Evolutionary conservation across 1,140 invertebrate species (phyloP), one percentile per base, ranked within the genome.

Genomic region (Parapsyche elsis): DNA sequence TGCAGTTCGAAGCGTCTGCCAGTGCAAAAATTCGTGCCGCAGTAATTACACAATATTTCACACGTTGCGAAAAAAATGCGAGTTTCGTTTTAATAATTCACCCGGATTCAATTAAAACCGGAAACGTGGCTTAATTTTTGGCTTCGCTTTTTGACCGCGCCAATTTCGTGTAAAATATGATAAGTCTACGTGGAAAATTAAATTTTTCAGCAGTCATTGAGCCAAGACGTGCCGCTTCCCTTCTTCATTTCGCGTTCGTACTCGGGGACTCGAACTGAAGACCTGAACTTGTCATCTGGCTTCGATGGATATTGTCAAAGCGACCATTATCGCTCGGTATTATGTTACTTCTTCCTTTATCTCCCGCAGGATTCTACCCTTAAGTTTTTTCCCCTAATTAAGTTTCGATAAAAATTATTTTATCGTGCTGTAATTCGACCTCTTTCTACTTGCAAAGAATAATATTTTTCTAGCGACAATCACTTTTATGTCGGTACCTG

Each of bases 151-250:
- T 67, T 67, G 64, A 67, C 64, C 19, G 19, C 24, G 64, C 64
- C 64, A 67, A 67, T 67, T 67, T 67, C 64, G 64, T 67, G 64
- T 67, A 23, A 67, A 67, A 67, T 67, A 67, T 67, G 64, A 67
- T 24, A 67, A 67, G 64, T 67, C 64, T 67, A 67, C 64, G 64
- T 67, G 64, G 64, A 30, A 67, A 67, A 67, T 67, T 67, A 67
- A 67, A 67, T 67, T 67, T 67, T 67, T 67, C 24, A 23, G 64
- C 23, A 23, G 21, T 19, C 21, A 19, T 23, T 67, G 19, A 23
- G 24, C 16, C 64, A 67, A 67, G 64, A 67, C 64, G 64, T 67
- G 64, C 64, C 14, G n/a, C 64, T 26, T 67, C 64, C 9, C 24
- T 24, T 12, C 21, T 61, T 38, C 30, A 2, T 53, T 16, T 5